phyloP scores from a whole-genome alignment of 2,113 vertebrate genomes.

The Capreolus pygargus region DNA sequence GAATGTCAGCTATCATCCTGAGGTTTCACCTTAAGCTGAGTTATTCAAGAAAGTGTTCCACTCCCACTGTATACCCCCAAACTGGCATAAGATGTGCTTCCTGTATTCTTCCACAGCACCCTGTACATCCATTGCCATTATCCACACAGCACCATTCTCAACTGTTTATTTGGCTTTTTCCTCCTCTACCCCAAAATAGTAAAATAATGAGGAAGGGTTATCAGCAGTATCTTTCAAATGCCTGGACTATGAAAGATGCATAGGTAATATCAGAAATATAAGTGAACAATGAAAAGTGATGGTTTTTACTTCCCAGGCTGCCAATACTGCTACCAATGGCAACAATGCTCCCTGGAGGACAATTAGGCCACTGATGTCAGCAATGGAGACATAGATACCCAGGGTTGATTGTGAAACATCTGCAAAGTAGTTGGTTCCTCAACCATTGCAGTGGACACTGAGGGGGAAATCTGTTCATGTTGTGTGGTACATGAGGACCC shows the following conservation, averaged over 20 bases:
- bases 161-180: neutral
- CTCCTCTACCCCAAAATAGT: neutral
- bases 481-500: neutral
- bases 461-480: neutral
- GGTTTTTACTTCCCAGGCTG: neutral
- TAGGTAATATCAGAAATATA: neutral
- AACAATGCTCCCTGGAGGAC: neutral
- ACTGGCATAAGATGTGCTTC: neutral
- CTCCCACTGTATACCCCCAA: accelerated
- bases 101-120: neutral
- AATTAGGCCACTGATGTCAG: neutral
- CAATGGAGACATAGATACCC: neutral
- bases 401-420: neutral
- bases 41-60: neutral
- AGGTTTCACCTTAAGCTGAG: neutral
- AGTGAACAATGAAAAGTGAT: neutral
- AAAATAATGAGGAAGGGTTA: neutral
- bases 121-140: neutral
- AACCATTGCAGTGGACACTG: neutral
- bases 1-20: neutral
- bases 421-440: neutral
- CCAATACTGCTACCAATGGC: neutral
- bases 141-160: neutral
- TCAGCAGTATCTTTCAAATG: neutral
- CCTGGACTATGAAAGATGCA: neutral